A percentile compares a stretch with the other conserved stretches of the same genome.
Evolutionary conservation across 30 jellyfish, hydroid and myxozoan species (phyloP).

Genomic region (Hydractinia echinata): DNA sequence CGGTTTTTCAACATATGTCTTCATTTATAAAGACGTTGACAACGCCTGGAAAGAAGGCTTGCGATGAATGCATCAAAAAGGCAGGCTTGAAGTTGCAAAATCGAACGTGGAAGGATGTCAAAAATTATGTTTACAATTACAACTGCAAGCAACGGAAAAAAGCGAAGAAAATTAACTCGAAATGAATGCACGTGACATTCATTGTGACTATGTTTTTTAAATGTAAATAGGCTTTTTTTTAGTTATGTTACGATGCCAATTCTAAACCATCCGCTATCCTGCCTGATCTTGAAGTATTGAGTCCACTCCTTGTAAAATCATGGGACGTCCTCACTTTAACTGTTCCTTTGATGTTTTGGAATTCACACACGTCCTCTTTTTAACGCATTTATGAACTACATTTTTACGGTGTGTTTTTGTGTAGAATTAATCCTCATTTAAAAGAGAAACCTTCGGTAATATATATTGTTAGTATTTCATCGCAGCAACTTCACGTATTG

Average conservation of each 20-base stretch:
- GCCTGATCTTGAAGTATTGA: neutral
- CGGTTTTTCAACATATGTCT: neutral
- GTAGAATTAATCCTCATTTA: no score
- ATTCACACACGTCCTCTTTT: constrained; percentile 1
- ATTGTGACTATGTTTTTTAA: no score
- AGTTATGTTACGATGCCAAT: no score
- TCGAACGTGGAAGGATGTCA: constrained; percentile 6
- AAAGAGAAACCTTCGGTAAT: no score
- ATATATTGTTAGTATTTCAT: no score
- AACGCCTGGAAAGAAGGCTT: constrained; percentile 6
- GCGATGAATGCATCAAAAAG: neutral
- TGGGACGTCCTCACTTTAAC: neutral
- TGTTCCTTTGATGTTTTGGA: neutral
- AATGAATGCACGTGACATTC: no score
- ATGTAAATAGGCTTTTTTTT: no score
- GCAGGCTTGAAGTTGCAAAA: neutral
- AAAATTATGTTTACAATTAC: neutral
- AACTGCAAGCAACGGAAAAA: neutral
- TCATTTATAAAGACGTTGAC: neutral
- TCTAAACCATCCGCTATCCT: no score
- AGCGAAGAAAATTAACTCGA: no score
- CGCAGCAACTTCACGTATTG: neutral
- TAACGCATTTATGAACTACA: neutral
- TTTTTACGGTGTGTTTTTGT: neutral
- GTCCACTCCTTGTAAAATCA: neutral